Base-by-base conservation (phyloP, 2,113 vertebrate genomes). In the Heliornis fulica region DNA sequence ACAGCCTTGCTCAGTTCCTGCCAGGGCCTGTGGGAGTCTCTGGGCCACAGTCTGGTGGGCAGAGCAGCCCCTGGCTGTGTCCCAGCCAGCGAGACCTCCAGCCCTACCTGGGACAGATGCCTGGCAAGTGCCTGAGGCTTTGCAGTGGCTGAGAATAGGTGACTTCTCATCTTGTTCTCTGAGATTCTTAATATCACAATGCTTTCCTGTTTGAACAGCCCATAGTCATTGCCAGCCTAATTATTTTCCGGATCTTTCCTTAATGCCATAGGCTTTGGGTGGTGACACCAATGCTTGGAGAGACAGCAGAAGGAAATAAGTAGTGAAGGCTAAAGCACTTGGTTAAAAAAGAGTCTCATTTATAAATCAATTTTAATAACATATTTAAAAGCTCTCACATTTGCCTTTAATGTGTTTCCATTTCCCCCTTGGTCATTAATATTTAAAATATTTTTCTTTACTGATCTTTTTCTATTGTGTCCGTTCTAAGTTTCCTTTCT, bases 341-440 rank as follows among this genome's bases (percentile, higher is more conserved):
- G 94, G 89, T 96, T 96, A 92, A 96, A 96, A 92, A 95, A 93
- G 69, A 95, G 45, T 89, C 96, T 96, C 94, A 96, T 97, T 96
- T 97, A 96, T 97, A 96, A 97, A 94, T 97, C 93, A 97, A 96
- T 96, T 96, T 97, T 94, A 96, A 97, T 97, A 96, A 94, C 96
- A 97, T 97, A 97, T 97, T 97, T 96, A 96, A 96, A 96, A 97
- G 96, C 93, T 94, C 92, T 97, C 92, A 95, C 96, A 97, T 96
- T 96, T 96, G 93, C 64, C 83, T 96, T 97, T 97, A 96, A 97
- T 97, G 96, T 96, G 90, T 94, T 96, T 97, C 92, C 94, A 96
- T 95, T 96, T 94, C 88, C 80, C 92, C 53, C 36, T 96, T 89
- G 72, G 45, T 92, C 80, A 96, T 97, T 93, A 96, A 96, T 95